Percentiles rank a stretch among this genome's conserved stretches.
phyloP scores from a whole-genome alignment of 2,797 vertebrate species.

The Graptemys geographica region DNA sequence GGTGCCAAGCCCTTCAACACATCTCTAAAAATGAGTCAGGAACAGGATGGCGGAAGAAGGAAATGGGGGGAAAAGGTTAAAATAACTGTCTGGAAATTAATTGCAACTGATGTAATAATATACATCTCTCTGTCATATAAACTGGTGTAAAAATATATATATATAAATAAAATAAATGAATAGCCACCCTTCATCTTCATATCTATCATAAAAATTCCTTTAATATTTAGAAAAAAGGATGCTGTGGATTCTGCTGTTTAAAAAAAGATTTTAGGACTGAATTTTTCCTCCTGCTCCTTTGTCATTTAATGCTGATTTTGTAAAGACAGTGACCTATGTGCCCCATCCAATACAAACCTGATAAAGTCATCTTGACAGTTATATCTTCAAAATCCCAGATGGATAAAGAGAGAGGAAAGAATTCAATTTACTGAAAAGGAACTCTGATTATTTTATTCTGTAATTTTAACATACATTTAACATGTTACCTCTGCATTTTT shows the following conservation, averaged over 20 bases:
- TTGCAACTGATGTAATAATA: not conserved
- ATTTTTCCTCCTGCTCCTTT: not conserved
- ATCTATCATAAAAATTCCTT: not conserved
- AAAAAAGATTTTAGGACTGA: not conserved
- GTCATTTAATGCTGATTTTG: not conserved
- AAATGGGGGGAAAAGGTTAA: not conserved
- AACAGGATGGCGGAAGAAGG: not conserved
- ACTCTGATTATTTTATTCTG: not conserved
- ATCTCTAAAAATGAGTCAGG: slow-evolving; percentile 7
- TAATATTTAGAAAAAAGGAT: not conserved
- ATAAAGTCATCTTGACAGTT: not conserved
- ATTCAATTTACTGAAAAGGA: not conserved
- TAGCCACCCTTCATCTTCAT: not conserved
- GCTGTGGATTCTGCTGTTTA: not conserved
- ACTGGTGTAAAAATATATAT: no score
- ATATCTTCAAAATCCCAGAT: not conserved
- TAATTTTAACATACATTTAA: not conserved
- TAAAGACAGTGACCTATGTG: not conserved
- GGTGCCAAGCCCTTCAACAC: not conserved
- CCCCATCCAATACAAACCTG: not conserved
- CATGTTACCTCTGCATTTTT: not conserved
- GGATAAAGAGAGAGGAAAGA: not conserved
- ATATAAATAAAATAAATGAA: not conserved
- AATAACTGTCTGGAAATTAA: not conserved
- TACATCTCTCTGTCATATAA: no score